Percentiles rank a stretch among this genome's conserved stretches.
Evolutionary conservation across 2,113 vertebrate genomes (phyloP).

Genomic region (Salvator merianae): DNA sequence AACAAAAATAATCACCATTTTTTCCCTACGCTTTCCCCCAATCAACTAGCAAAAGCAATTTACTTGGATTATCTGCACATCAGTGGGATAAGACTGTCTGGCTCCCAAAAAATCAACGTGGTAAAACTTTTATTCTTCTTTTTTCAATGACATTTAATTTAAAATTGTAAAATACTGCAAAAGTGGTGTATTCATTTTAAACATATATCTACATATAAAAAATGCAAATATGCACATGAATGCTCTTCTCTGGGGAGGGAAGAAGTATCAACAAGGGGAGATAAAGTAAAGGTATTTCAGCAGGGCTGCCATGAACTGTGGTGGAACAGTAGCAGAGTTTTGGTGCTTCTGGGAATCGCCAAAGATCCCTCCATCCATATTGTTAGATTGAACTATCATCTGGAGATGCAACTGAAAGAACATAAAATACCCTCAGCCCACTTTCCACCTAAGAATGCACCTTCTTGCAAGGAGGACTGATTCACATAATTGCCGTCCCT

Average conservation of each 20-base stretch:
- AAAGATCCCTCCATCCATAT: no score
- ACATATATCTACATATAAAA: neutral
- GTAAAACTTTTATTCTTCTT: conserved; percentile 26
- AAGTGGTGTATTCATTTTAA: neutral
- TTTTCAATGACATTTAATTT: neutral
- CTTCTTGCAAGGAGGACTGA: neutral
- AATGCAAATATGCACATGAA: no score
- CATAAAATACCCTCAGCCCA: no score
- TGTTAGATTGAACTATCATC: no score
- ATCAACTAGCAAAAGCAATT: neutral
- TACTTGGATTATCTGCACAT: neutral
- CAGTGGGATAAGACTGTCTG: neutral
- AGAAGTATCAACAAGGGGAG: no score
- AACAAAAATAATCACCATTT: neutral
- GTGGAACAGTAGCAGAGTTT: no score
- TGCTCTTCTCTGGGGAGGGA: no score
- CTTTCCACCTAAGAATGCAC: neutral
- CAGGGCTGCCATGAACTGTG: no score
- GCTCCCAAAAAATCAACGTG: conserved; percentile 14
- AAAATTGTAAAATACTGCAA: neutral
- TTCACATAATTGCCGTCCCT: neutral
- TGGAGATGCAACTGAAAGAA: no score
- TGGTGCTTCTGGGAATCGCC: no score
- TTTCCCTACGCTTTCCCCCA: neutral
- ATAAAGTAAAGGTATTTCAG: neutral